Percentiles rank a stretch among this genome's conserved stretches.
These are phyloP conservation scores for Tenthredo amoena DNA, from an alignment of 2,888 invertebrate species.

Conservation along the genomic window DNA sequence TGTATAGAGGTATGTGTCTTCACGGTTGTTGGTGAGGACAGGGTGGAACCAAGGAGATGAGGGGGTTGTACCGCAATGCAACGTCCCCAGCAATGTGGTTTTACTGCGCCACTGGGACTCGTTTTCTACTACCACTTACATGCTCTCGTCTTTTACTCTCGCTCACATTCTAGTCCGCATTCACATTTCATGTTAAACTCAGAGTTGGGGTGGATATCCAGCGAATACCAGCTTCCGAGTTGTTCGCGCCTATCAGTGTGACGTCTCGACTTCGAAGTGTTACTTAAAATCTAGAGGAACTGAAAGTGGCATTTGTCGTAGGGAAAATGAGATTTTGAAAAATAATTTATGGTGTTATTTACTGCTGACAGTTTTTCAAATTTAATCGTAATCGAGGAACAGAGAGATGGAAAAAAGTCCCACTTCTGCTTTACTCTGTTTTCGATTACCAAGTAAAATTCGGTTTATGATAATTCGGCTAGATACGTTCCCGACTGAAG, in stretches of 20 bases:
- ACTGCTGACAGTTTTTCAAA: neutral
- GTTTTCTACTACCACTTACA: constrained; percentile 44
- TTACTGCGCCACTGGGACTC: constrained; percentile 63
- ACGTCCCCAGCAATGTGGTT: constrained; percentile 61
- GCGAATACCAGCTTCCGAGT: constrained; percentile 16
- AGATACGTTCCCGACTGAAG: constrained; percentile 3
- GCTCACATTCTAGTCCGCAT: constrained; percentile 19
- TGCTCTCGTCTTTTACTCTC: neutral
- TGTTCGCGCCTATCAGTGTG: constrained; percentile 22
- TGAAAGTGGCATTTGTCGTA: neutral
- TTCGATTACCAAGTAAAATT: constrained; percentile 27
- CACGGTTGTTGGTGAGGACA: constrained; percentile 5
- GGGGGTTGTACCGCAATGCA: constrained; percentile 58
- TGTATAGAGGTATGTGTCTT: neutral
- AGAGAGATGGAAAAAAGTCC: neutral
- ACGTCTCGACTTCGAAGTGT: constrained; percentile 4
- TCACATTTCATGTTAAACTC: constrained; percentile 30
- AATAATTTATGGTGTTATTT: neutral
- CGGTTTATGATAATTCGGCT: constrained; percentile 28
- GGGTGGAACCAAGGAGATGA: constrained; percentile 13
- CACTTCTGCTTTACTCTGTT: neutral
- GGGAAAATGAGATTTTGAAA: neutral
- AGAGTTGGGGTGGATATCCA: neutral
- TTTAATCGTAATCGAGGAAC: neutral
- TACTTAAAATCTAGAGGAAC: constrained; percentile 6